phyloP scores from a whole-genome alignment of 2,113 vertebrate genomes.

The Phalacrocorax pelagicus region DNA sequence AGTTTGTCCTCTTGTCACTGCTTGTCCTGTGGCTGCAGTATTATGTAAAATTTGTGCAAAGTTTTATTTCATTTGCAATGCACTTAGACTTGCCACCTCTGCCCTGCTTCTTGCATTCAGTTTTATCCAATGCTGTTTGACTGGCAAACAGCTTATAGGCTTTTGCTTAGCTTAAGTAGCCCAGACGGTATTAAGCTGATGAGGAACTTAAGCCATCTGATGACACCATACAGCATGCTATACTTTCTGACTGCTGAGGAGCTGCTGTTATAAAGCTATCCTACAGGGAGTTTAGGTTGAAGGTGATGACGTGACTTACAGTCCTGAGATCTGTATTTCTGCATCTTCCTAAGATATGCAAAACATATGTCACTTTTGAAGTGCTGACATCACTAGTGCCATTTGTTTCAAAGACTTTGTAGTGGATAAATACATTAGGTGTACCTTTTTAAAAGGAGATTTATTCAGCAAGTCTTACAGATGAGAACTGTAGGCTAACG shows the following conservation, averaged over 20 bases:
- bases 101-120: not conserved
- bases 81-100: not conserved
- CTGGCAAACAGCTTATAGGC: not conserved
- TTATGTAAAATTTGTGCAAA: not conserved
- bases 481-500: not conserved
- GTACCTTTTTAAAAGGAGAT: not conserved
- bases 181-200: not conserved
- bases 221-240: not conserved
- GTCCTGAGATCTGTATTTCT: not conserved
- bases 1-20: not conserved
- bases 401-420: not conserved
- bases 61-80: not conserved
- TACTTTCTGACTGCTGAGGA: not conserved
- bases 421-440: not conserved
- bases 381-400: not conserved
- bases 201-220: not conserved
- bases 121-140: not conserved
- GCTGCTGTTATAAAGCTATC: not conserved
- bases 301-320: not conserved
- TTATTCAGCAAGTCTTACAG: not conserved
- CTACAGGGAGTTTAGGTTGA: not conserved
- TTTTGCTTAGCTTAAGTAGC: constrained; percentile 8
- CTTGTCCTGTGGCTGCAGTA: not conserved
- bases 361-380: not conserved
- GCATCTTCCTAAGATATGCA: not conserved